Evolutionary conservation across 1,140 invertebrate species (phyloP), one percentile per base, ranked within the genome.

Genomic region (Achroia grisella): DNA sequence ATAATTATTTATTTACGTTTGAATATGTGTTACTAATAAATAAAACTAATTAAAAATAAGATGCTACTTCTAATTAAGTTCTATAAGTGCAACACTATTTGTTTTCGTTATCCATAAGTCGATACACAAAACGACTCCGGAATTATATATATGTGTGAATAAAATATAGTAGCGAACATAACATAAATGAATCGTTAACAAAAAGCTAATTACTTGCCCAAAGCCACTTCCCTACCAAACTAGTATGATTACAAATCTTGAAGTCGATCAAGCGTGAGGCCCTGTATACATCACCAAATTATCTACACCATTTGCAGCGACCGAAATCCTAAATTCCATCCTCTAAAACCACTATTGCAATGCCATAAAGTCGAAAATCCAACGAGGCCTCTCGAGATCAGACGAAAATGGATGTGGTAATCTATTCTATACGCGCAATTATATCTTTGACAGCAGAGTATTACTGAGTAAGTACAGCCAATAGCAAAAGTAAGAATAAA

Each of bases 401-500:
- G 54, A 53, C 31, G 59, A 51, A 78, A 63, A 61, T 32, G 42
- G 47, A 39, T 34, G 57, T 73, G 63, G 75, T 56, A 50, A 62
- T 62, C 60, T 71, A 71, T 70, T 79, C 66, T 77, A 69, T 83
- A 72, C 71, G 62, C 69, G 77, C 71, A 84, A 84, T 84, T 84
- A 84, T 73, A 72, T 75, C 67, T 84, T 78, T 81, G 80, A 84
- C 80, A 84, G 74, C 62, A 61, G 56, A 68, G 63, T 69, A 71
- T 61, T 63, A 56, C 55, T 66, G 45, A 44, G 48, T 56, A 63
- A 52, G 74, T 80, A 80, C 72, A 69, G 59, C 53, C 56, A 43
- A 34, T 35, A 40, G 48, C 54, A 63, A 48, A 66, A 61, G 59
- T 61, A 42, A 48, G 48, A 23, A 23, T 23, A 23, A 23, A 23